phyloP scores from a whole-genome alignment of 1,140 invertebrate genomes.

The Calosoma granatense region DNA sequence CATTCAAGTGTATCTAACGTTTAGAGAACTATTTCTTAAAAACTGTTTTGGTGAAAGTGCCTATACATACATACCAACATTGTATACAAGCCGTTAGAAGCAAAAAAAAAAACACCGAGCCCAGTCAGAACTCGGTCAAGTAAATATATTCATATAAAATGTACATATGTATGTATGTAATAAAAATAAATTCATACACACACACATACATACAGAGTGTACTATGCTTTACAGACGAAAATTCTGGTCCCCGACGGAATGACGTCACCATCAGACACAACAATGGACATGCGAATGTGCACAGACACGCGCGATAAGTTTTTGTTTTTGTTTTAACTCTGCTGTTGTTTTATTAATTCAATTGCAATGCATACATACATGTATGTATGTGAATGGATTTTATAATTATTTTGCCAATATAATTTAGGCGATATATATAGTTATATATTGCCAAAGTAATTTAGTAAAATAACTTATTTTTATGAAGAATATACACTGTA shows the following conservation, averaged over 20 bases:
- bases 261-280: conserved; percentile 8
- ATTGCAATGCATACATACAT: too few species aligned
- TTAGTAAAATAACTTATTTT: too few species aligned
- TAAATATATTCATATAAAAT: too few species aligned
- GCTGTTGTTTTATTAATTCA: neutral
- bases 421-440: too few species aligned
- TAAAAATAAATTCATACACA: conserved; percentile 7
- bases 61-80: neutral
- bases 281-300: neutral
- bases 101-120: too few species aligned
- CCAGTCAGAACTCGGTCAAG: too few species aligned
- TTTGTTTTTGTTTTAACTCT: conserved; percentile 1
- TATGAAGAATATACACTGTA: too few species aligned
- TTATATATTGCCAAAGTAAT: too few species aligned
- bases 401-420: neutral
- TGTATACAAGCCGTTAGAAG: too few species aligned
- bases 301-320: neutral
- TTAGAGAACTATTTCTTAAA: conserved; percentile 11
- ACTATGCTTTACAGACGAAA: neutral
- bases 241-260: neutral
- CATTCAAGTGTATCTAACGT: too few species aligned
- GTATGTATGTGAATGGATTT: too few species aligned
- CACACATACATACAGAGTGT: neutral
- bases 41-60: conserved; percentile 1
- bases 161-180: neutral